Evolutionary conservation across 2,888 invertebrate species (phyloP).

Genomic region (Salticus scenicus): DNA sequence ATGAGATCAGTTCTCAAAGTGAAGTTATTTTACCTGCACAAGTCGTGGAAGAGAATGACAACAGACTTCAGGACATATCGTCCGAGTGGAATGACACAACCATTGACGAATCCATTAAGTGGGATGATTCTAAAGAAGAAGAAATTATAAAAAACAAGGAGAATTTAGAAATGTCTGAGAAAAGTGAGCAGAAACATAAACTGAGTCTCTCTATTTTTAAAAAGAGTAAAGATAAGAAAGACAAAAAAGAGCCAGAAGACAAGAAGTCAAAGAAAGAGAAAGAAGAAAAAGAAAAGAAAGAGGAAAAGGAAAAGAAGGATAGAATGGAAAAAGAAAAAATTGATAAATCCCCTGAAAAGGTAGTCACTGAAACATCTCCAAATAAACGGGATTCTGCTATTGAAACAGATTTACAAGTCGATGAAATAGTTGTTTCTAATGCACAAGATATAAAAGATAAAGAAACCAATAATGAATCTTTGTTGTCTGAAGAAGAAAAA

Average conservation of each 20-base stretch:
- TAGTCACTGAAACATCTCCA: constrained; percentile 28
- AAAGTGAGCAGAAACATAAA: constrained; percentile 54
- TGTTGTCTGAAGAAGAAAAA: constrained; percentile 62
- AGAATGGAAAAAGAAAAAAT: constrained; percentile 51
- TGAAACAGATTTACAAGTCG: constrained; percentile 59
- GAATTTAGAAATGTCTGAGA: constrained; percentile 47
- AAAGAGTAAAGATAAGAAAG: constrained; percentile 62
- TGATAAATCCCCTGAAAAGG: constrained; percentile 31
- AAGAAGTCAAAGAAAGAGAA: constrained; percentile 72
- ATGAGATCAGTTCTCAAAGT: constrained; percentile 32
- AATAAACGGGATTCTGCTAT: constrained; percentile 54
- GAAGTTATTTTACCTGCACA: constrained; percentile 41
- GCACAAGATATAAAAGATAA: constrained; percentile 25
- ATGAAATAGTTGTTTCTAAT: constrained; percentile 58
- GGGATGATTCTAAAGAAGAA: constrained; percentile 66
- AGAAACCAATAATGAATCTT: constrained; percentile 10
- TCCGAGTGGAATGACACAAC: constrained; percentile 64
- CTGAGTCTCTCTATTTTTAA: constrained; percentile 45
- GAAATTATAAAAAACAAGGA: constrained; percentile 61
- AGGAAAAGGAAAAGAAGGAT: constrained; percentile 64
- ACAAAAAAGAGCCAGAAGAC: constrained; percentile 64
- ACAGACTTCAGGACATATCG: constrained; percentile 40
- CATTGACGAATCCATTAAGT: constrained; percentile 59
- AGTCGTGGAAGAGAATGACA: constrained; percentile 21
- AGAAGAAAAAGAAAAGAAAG: constrained; percentile 55